Evolutionary conservation across 2,797 vertebrate species (phyloP).

Genomic region (Microctenopoma lineatum): DNA sequence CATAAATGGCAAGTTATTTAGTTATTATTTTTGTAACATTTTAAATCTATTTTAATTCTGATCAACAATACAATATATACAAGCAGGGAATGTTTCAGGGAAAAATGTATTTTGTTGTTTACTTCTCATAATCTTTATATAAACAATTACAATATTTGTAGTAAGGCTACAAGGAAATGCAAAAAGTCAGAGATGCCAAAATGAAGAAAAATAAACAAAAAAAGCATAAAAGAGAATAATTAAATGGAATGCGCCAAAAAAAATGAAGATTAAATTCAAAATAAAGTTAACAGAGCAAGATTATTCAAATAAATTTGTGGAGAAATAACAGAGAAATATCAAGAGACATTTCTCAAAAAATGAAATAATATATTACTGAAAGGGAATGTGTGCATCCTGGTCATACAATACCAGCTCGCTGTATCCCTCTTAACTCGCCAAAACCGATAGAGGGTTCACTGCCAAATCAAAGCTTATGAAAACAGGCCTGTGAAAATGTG

Average conservation of each 20-base stretch:
- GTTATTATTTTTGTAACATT: too few species aligned
- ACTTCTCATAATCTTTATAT: background rate
- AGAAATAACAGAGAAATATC: background rate
- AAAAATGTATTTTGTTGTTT: background rate
- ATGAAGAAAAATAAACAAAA: background rate
- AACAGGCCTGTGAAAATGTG: conserved; percentile 40
- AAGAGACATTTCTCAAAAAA: background rate
- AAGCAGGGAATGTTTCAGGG: background rate
- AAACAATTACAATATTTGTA: background rate
- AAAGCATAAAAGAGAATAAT: background rate
- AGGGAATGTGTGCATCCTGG: conserved; percentile 17
- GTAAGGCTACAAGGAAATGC: background rate
- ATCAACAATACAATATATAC: background rate
- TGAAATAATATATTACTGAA: conserved; percentile 8
- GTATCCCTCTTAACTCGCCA: conserved; percentile 41
- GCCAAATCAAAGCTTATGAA: conserved; percentile 43
- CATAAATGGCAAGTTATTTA: background rate
- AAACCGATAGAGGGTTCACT: conserved; percentile 57
- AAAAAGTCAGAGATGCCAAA: background rate
- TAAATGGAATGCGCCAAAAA: background rate
- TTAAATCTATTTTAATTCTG: background rate
- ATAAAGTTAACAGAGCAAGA: background rate
- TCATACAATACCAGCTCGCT: conserved; percentile 20
- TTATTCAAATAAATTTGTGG: background rate
- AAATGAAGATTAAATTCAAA: background rate